These are phyloP conservation scores for Anseranas semipalmata DNA, from an alignment of 2,113 vertebrate genomes.

Conservation along the genomic window DNA sequence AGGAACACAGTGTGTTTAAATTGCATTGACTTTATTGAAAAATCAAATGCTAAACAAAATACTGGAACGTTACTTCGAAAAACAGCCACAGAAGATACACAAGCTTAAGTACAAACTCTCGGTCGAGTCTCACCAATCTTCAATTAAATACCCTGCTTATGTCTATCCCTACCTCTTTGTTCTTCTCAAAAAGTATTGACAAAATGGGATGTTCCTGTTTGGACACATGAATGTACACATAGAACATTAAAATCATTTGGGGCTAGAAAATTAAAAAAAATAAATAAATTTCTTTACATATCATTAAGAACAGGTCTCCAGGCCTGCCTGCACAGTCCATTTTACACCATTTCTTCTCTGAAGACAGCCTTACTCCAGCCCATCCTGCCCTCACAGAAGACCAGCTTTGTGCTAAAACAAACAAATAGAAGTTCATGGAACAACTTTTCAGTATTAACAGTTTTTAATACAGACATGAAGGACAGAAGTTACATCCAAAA, in stretches of 20 bases:
- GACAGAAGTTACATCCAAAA: not conserved
- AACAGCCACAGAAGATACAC: not conserved
- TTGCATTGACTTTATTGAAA: not conserved
- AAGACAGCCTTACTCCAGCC: not conserved
- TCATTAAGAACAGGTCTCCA: not conserved
- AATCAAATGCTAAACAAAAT: not conserved
- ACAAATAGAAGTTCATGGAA: not conserved
- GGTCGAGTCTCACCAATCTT: not conserved
- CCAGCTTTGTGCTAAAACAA: not conserved
- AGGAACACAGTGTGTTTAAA: not conserved
- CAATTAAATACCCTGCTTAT: not conserved
- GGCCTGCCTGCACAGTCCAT: not conserved
- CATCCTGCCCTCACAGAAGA: not conserved
- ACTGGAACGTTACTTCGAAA: not conserved
- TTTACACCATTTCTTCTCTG: not conserved
- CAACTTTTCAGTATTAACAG: not conserved
- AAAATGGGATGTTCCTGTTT: not conserved
- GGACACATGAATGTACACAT: fast-evolving
- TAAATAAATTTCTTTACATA: not conserved
- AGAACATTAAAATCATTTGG: not conserved
- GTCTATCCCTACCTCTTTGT: not conserved
- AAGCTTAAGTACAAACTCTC: not conserved
- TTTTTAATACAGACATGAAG: not conserved
- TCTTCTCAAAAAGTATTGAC: not conserved
- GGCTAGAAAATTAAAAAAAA: not conserved